phyloP scores from a whole-genome alignment of 2,888 invertebrate species.

The Tridacna gigas region DNA sequence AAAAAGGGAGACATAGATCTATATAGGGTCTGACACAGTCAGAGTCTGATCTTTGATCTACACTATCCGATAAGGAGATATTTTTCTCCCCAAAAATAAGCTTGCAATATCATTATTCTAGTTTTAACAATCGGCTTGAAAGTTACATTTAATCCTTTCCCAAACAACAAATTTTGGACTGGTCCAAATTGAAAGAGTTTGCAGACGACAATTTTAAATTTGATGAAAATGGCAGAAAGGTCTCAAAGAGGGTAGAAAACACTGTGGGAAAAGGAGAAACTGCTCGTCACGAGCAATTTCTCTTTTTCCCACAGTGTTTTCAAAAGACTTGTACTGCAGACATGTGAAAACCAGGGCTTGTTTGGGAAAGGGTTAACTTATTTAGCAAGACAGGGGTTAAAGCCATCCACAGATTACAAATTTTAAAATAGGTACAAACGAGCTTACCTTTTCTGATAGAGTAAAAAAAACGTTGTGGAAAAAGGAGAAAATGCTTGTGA shows the following conservation, averaged over 20 bases:
- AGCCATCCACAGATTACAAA: too few species aligned
- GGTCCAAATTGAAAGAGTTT: background rate
- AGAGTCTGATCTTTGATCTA: background rate
- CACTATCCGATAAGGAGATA: background rate
- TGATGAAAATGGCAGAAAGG: background rate
- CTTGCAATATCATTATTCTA: too few species aligned
- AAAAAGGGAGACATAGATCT: too few species aligned
- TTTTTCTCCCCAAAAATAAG: too few species aligned
- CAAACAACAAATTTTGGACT: too few species aligned
- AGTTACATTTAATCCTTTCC: too few species aligned
- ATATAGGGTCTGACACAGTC: too few species aligned
- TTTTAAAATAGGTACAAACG: too few species aligned
- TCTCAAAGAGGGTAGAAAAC: background rate
- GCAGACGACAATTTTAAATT: background rate
- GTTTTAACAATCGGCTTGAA: too few species aligned
- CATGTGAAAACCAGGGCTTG: background rate
- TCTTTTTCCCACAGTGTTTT: background rate
- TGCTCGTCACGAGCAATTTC: background rate
- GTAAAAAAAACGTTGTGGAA: background rate
- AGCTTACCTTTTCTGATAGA: background rate
- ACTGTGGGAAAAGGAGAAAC: background rate
- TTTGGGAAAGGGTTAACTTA: background rate
- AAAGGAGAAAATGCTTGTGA: background rate
- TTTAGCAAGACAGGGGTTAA: too few species aligned
- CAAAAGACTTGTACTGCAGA: too few species aligned